Evolutionary conservation across 2,888 invertebrate genomes (phyloP), one percentile per base, ranked within the genome.

Genomic region (Tipula lateralis): DNA sequence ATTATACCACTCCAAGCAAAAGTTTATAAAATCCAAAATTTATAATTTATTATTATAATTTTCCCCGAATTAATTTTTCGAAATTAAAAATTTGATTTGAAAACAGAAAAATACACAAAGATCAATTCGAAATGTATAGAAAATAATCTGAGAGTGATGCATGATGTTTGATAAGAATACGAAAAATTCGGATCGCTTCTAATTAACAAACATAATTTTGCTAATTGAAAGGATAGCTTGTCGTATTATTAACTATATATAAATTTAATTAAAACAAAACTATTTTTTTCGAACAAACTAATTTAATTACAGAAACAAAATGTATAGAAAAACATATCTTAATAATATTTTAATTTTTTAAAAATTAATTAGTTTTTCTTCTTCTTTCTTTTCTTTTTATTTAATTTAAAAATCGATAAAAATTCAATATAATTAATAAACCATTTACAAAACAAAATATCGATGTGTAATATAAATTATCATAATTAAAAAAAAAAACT

Each of bases 351-450:
- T 66, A 66, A 66, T 82, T 82, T 82, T 82, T 82, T 82, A 82
- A 30, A 30, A 30, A 82, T 82, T 82, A 82, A 82, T 82, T 82
- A 82, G 82, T 29, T 84, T 84, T 84, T 44, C 30, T 44, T 84
- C 44, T 39, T 50, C 29, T 44, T 84, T 50, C 29, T 84, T 84
- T 44, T 84, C 29, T 84, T 50, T 44, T 84, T 32, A 39, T 34
- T 36, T 83, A 19, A 29, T 83, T 34, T 32, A 83, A 16, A 83
- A 83, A 83, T 24, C 30, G 34, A 83, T 24, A 83, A 32, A 84
- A 44, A 84, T 29, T 50, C 29, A 84, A 84, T 50, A 44, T 36
- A 83, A 39, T 36, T 13, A 34, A 39, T n/a, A 84, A 13, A 44
- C n/a, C 44, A 44, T 50, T 30, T 84, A 29, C 29, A 84, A 84